Base-by-base conservation (phyloP, 2,113 vertebrate species). In the Echinops telfairi region DNA sequence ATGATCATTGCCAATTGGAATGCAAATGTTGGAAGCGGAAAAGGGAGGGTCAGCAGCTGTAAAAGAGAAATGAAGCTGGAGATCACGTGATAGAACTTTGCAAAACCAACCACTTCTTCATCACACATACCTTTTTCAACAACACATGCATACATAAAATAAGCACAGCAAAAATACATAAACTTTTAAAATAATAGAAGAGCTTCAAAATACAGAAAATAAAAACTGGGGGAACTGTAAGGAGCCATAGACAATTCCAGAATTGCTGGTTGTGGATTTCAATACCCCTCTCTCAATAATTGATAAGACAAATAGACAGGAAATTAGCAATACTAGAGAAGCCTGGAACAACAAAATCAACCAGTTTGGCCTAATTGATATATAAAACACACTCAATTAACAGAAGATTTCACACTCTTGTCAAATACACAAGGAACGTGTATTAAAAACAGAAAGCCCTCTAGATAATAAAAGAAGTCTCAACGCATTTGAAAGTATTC, bases 341-440 rank as follows among this genome's bases (percentile, higher is more conserved):
- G 25, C 2, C 40, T 10, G 1, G 16, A 53, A 36, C 6, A 1
- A 23, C 2, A 0, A 8, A 7, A 0, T 2, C 9, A 31, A 12
- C 11, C 3, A 58, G 0, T 5, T 16, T 4, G 53, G n/a, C 15
- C 36, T 38, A 1, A 60, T 0, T 2, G 17, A 7, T 36, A 19
- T 62, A 4, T 0, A 23, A 27, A 9, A 20, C 22, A 2, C 12
- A 2, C 20, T 8, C 40, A 15, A 43, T 23, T 53, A 31, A 33
- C 4, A 33, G 11, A 33, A 25, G 14, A 23, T 11, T 47, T 16
- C 86, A 2, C 0, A 4, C 27, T 75, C 33, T 43, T 43, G 36
- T 40, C 66, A 73, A 66, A 66, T 10, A 3, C 71, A 31, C 1
- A 4, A 75, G 43, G 71, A n/a, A 27, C 43, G 47, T 11, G 47